Conservation (phyloP, 2,888 invertebrate genomes). For the Tetropium fuscum region DNA sequence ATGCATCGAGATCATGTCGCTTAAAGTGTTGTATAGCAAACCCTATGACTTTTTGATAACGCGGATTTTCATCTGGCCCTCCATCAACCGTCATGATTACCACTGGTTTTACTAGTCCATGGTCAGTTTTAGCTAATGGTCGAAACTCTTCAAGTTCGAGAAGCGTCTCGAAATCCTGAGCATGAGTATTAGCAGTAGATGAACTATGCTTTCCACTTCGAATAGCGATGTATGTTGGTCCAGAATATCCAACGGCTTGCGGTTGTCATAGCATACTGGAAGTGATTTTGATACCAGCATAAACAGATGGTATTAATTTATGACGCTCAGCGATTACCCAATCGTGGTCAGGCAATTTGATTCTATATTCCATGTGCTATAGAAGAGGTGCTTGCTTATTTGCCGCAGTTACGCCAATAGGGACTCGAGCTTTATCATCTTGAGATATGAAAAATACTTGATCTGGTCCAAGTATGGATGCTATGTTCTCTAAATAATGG, state of each 20-base stretch:
- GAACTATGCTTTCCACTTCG: conserved; percentile 44
- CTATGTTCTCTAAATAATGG: conserved; percentile 39
- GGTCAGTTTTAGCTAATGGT: conserved; percentile 36
- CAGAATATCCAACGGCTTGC: conserved; percentile 47
- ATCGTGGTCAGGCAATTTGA: conserved; percentile 26
- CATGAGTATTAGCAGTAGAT: conserved; percentile 37
- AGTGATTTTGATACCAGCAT: no score
- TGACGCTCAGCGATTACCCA: conserved; percentile 17
- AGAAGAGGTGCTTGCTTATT: conserved; percentile 34
- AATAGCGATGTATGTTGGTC: conserved; percentile 58
- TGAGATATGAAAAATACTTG: conserved; percentile 29
- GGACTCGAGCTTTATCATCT: conserved; percentile 16
- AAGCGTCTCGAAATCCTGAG: conserved; percentile 22
- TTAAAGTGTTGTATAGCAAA: conserved; percentile 48
- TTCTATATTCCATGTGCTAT: conserved; percentile 34
- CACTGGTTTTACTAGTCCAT: conserved; percentile 44
- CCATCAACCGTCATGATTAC: conserved; percentile 47
- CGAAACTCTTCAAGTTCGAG: neutral
- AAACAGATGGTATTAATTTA: neutral
- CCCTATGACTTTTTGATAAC: conserved; percentile 38
- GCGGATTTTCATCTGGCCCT: conserved; percentile 51
- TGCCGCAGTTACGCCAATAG: conserved; percentile 15
- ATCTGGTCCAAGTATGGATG: conserved; percentile 35
- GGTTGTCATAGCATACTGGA: no score
- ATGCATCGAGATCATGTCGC: conserved; percentile 47